Percentiles rank a stretch among this genome's conserved stretches.
Conservation (phyloP, 2,888 invertebrate species). For the Busseola fusca region DNA sequence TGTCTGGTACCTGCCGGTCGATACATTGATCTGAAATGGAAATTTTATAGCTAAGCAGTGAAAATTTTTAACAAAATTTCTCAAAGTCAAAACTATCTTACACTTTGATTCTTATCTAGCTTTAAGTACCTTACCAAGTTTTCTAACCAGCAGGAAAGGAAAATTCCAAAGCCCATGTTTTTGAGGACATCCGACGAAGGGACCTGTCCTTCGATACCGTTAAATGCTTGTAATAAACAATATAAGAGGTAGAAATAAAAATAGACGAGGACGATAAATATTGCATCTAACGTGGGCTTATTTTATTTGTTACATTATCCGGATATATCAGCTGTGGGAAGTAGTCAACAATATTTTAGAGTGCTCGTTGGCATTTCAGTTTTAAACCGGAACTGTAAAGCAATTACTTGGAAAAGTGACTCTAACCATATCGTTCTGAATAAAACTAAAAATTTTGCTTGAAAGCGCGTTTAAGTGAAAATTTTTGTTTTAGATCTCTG, state of each 20-base stretch:
- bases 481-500: no score
- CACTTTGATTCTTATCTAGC: not conserved
- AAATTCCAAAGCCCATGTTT: not conserved
- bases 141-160: not conserved
- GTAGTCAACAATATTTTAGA: slow-evolving; percentile 40
- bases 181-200: not conserved
- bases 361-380: slow-evolving; percentile 28
- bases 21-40: not conserved
- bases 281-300: slow-evolving; percentile 1
- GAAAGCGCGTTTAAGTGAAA: no score
- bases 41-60: not conserved
- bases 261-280: slow-evolving; percentile 21
- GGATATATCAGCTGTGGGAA: slow-evolving; percentile 3
- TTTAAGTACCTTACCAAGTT: not conserved
- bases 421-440: no score
- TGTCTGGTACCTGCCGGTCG: not conserved
- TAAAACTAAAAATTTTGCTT: no score
- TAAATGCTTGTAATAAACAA: slow-evolving; percentile 19
- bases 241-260: slow-evolving; percentile 6
- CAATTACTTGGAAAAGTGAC: slow-evolving; percentile 21
- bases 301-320: slow-evolving; percentile 16
- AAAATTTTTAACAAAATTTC: not conserved
- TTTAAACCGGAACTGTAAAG: slow-evolving; percentile 18
- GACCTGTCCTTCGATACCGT: slow-evolving; percentile 1
- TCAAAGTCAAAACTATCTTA: not conserved